Evolutionary conservation across 2,797 vertebrate genomes (phyloP), one percentile per base, ranked within the genome.

Genomic region (Pogonophryne albipinna): DNA sequence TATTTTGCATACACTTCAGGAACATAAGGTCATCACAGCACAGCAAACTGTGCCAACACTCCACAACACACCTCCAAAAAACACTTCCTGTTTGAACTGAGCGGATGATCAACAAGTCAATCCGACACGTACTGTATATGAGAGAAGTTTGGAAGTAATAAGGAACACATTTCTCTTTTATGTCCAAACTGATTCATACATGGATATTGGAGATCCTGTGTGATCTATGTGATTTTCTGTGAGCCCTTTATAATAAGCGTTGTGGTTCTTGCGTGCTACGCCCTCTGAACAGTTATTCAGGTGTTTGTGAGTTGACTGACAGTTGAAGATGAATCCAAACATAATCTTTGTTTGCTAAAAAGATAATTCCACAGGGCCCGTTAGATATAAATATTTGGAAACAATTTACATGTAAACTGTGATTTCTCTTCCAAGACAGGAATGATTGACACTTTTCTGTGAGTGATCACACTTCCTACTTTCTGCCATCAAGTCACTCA

Each of bases 381-480:
- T 53, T 3, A 49, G 42, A 15, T 55, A 31, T 9, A 47, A 2
- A 45, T 34, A 3, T 17, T 7, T 47, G 1, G 4, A n/a, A 47
- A 49, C 51, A 53, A 16, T 34, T 14, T 0, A 23, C 17, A 66
- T 5, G 0, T 13, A 13, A 23, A 53, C 31, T 16, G 31, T 15
- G 14, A 58, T 55, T 75, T 47, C 46, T 51, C 27, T 6, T 31
- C 41, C 55, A 31, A 71, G 56, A 47, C 27, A 8, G 17, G 31
- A 20, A 55, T 56, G 44, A 70, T 34, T 74, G 66, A 53, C 64
- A 19, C 16, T 46, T 51, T 38, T 51, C 45, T 66, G 10, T 27
- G 38, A 71, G 70, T 11, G 14, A 14, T 66, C 41, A 52, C 13
- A 2, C 49, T 47, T 60, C n/a, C 10, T 23, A 14, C 58, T 31